Percentiles rank a stretch among this genome's conserved stretches.
These are phyloP conservation scores for Thrips palmi DNA, from an alignment of 1,140 invertebrate genomes.

Conservation along the genomic window DNA sequence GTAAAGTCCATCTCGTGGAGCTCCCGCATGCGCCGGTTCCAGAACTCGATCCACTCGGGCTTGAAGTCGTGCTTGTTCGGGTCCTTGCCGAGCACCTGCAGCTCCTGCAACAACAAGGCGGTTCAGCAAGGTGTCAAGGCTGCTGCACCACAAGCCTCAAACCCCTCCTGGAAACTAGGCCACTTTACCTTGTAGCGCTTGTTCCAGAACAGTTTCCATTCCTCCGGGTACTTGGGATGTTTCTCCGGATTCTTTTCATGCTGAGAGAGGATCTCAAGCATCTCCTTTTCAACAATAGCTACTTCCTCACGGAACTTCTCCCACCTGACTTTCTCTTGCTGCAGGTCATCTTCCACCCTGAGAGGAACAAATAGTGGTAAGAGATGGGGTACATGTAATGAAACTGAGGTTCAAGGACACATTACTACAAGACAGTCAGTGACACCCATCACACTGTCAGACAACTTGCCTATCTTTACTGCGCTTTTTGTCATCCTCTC, in stretches of 20 bases:
- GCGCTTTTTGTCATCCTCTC: too few species aligned
- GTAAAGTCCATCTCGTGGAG: slow-evolving; percentile 46
- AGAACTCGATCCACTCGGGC: slow-evolving; percentile 68
- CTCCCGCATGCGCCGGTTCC: slow-evolving; percentile 60
- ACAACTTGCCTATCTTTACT: too few species aligned
- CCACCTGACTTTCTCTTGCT: slow-evolving; percentile 16
- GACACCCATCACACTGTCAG: too few species aligned
- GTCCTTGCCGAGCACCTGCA: slow-evolving; percentile 39
- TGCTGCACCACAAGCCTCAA: too few species aligned
- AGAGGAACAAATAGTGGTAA: too few species aligned
- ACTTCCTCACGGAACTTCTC: slow-evolving; percentile 23
- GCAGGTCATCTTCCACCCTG: neutral
- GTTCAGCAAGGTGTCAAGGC: too few species aligned
- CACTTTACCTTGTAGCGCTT: slow-evolving; percentile 58
- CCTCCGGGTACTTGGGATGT: slow-evolving; percentile 63
- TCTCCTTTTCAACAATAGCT: slow-evolving; percentile 26
- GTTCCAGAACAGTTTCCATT: slow-evolving; percentile 77
- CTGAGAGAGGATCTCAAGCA: slow-evolving; percentile 38
- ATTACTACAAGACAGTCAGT: too few species aligned
- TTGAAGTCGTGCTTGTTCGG: slow-evolving; percentile 63
- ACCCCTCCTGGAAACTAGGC: too few species aligned
- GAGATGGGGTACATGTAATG: too few species aligned
- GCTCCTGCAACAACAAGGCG: too few species aligned
- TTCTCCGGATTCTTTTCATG: slow-evolving; percentile 70
- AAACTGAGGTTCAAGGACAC: too few species aligned